Percentiles rank a stretch among this genome's conserved stretches.
These are phyloP conservation scores for Eulithis testata DNA, from an alignment of 2,888 invertebrate species.

Conservation along the genomic window DNA sequence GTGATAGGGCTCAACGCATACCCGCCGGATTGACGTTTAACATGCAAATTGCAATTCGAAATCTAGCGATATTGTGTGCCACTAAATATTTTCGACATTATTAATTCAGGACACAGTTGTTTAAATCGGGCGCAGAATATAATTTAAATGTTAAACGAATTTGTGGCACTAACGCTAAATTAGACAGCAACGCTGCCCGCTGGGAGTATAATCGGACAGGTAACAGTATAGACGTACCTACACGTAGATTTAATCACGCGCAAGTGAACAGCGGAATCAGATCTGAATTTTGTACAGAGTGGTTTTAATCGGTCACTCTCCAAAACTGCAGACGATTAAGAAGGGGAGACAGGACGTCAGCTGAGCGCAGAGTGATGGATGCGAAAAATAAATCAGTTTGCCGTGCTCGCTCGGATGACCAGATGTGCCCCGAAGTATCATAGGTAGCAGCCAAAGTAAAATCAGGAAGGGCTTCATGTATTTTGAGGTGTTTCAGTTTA, in stretches of 20 bases:
- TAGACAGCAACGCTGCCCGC: constrained; percentile 64
- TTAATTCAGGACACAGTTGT: constrained; percentile 80
- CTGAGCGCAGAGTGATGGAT: constrained; percentile 76
- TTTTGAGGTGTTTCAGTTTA: too few relatives aligned
- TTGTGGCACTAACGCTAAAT: constrained; percentile 76
- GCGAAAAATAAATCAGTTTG: constrained; percentile 77
- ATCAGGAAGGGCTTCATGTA: not conserved
- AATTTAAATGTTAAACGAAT: constrained; percentile 83
- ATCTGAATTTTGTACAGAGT: constrained; percentile 1
- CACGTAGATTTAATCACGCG: constrained; percentile 13
- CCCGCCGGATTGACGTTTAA: constrained; percentile 80
- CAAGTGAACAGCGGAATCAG: constrained; percentile 3
- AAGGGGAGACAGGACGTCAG: constrained; percentile 71
- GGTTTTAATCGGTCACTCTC: constrained; percentile 56
- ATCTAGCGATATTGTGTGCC: constrained; percentile 80
- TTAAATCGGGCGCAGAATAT: constrained; percentile 77
- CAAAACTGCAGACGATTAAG: constrained; percentile 64
- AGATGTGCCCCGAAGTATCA: constrained; percentile 56
- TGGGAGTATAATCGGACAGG: constrained; percentile 71
- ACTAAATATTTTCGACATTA: constrained; percentile 81
- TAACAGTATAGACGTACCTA: constrained; percentile 48
- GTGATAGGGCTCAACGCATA: constrained; percentile 81
- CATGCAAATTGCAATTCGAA: constrained; percentile 84
- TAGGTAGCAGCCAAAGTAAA: constrained; percentile 6
- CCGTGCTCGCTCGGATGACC: constrained; percentile 69